phyloP scores from a whole-genome alignment of 2,113 vertebrate genomes.

The Seriola quinqueradiata region DNA sequence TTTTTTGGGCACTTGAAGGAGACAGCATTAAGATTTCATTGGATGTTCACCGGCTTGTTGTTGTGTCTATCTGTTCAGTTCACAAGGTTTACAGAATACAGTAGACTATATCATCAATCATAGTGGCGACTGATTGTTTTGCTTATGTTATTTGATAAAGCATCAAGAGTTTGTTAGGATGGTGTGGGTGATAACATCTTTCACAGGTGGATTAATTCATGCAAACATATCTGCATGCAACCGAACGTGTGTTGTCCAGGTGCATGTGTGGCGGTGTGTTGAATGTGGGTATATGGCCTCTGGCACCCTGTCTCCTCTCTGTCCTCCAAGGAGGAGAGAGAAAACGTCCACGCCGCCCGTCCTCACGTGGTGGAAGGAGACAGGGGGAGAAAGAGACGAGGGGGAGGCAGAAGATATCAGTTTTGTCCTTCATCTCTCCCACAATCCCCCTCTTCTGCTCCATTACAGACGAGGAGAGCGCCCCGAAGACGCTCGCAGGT shows the following conservation, averaged over 20 bases:
- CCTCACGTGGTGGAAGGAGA: constrained; percentile 6
- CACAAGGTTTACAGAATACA: not conserved
- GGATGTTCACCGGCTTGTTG: not conserved
- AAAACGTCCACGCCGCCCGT: constrained; percentile 8
- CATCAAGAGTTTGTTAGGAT: not conserved
- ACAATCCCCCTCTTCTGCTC: constrained; percentile 56
- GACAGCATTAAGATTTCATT: not conserved
- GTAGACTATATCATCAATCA: not conserved
- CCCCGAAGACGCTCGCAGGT: constrained; percentile 78
- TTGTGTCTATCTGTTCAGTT: not conserved
- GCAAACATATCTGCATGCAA: not conserved
- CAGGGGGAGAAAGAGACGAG: constrained; percentile 8
- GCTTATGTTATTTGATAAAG: not conserved
- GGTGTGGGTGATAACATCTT: constrained; percentile 5
- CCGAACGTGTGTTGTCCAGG: not conserved
- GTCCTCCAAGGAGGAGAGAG: constrained; percentile 63
- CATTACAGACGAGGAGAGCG: constrained; percentile 50
- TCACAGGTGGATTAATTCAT: constrained; percentile 17
- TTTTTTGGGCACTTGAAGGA: no score
- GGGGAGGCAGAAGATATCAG: constrained; percentile 53
- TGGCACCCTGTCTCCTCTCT: constrained; percentile 60
- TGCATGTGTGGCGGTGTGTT: not conserved
- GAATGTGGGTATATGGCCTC: constrained; percentile 38
- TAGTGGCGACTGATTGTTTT: not conserved
- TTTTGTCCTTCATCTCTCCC: constrained; percentile 69